Percentiles rank a stretch among this genome's conserved stretches.
These are phyloP conservation scores for Galerucella nymphaeae DNA, from an alignment of 2,888 invertebrate genomes.

Conservation along the genomic window DNA sequence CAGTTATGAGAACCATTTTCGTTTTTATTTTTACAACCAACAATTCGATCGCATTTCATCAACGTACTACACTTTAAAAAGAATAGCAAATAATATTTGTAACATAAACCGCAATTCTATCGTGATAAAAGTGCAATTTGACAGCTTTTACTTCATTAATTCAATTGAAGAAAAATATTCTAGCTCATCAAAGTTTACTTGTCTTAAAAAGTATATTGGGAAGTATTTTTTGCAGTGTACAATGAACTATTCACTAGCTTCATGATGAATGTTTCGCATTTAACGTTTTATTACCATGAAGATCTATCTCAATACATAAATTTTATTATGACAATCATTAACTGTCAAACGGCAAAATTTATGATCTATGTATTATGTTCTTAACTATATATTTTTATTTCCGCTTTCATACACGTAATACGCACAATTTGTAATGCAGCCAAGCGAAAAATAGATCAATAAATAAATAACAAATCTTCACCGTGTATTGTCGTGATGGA, in stretches of 20 bases:
- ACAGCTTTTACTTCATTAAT: too few species aligned
- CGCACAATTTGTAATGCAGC: too few species aligned
- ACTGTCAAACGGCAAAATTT: background rate
- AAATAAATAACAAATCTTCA: too few species aligned
- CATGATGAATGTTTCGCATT: background rate
- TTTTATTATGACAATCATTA: conserved; percentile 3
- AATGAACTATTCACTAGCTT: background rate
- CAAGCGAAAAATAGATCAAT: too few species aligned
- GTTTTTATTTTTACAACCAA: conserved; percentile 4
- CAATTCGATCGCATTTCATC: background rate
- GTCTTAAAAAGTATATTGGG: too few species aligned
- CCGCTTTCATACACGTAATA: too few species aligned
- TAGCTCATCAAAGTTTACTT: too few species aligned
- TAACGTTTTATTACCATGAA: background rate
- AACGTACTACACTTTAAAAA: background rate
- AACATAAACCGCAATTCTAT: background rate
- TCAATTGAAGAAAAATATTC: too few species aligned
- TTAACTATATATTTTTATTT: background rate
- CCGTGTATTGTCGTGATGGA: too few species aligned
- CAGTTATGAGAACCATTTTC: conserved; percentile 9
- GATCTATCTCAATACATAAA: background rate
- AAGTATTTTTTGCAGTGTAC: background rate
- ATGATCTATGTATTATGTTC: background rate
- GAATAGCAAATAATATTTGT: background rate
- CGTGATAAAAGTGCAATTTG: background rate